Percentiles rank a stretch among this genome's conserved stretches.
Conservation (phyloP, 2,888 invertebrate genomes). For the Balanococcus diminutus region DNA sequence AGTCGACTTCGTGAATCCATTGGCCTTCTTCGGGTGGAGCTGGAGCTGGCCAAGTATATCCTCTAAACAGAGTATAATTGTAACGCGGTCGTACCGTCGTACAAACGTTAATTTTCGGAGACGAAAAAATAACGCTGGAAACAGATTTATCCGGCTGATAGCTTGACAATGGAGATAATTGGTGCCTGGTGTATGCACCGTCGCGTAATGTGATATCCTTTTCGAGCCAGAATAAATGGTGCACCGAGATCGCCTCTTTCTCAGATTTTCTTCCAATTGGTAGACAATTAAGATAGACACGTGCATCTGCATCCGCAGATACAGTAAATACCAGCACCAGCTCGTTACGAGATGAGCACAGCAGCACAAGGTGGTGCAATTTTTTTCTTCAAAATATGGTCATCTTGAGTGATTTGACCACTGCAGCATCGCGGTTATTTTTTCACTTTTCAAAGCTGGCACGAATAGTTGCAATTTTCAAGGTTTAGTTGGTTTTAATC, state of each 20-base stretch:
- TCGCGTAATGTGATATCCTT: neutral
- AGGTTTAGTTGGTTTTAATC: neutral
- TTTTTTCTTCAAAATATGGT: neutral
- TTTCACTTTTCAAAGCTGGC: neutral
- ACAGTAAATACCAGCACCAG: too few relatives aligned
- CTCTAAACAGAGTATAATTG: neutral
- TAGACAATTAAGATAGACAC: too few relatives aligned
- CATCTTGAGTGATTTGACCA: neutral
- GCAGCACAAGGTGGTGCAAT: neutral
- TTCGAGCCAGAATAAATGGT: neutral
- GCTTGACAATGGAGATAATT: neutral
- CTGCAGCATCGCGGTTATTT: neutral
- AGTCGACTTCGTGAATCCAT: constrained; percentile 52
- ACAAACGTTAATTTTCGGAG: neutral
- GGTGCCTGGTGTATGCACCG: neutral
- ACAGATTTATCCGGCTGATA: neutral
- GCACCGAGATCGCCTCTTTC: neutral
- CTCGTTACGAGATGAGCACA: too few relatives aligned
- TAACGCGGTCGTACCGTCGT: neutral
- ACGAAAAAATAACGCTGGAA: neutral
- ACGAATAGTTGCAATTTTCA: neutral
- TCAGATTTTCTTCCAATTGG: neutral
- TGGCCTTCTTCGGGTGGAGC: constrained; percentile 49
- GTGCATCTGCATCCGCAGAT: too few relatives aligned
- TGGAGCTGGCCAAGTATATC: too few relatives aligned